Percentiles rank a stretch among this genome's conserved stretches.
Conservation (phyloP, 2,888 invertebrate species). For the Lypha dubia region DNA sequence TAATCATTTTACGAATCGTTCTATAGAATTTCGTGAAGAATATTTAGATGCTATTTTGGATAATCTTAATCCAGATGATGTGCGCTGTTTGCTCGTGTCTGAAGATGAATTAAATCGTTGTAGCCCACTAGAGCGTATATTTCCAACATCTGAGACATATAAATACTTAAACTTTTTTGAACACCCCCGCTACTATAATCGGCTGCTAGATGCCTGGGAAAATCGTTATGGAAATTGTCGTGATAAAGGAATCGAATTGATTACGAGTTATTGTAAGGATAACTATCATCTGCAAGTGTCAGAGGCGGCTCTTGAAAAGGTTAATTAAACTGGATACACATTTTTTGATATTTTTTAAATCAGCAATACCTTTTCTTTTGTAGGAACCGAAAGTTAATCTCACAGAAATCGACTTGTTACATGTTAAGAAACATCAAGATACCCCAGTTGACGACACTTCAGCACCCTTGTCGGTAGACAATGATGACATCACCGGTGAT, state of each 20-base stretch:
- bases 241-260: constrained; percentile 84
- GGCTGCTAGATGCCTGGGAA: constrained; percentile 97
- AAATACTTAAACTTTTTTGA: constrained; percentile 92
- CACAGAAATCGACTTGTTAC: constrained; percentile 82
- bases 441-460: constrained; percentile 44
- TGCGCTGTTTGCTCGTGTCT: constrained; percentile 91
- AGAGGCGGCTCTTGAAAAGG: constrained; percentile 83
- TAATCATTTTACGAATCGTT: constrained; percentile 81
- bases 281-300: constrained; percentile 90
- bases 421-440: constrained; percentile 79
- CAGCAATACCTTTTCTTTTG: background rate
- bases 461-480: constrained; percentile 32
- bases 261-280: constrained; percentile 87
- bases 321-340: constrained; percentile 47
- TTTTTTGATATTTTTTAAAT: background rate
- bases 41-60: constrained; percentile 92
- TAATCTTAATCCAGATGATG: constrained; percentile 94
- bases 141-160: constrained; percentile 90
- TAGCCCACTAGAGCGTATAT: constrained; percentile 90
- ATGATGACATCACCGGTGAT: constrained; percentile 35
- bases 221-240: constrained; percentile 87
- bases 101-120: constrained; percentile 93
- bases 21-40: constrained; percentile 82
- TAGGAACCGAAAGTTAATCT: constrained; percentile 80
- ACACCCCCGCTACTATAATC: constrained; percentile 94